Evolutionary conservation across 2,797 vertebrate species (phyloP).

Genomic region (Hybognathus amarus): DNA sequence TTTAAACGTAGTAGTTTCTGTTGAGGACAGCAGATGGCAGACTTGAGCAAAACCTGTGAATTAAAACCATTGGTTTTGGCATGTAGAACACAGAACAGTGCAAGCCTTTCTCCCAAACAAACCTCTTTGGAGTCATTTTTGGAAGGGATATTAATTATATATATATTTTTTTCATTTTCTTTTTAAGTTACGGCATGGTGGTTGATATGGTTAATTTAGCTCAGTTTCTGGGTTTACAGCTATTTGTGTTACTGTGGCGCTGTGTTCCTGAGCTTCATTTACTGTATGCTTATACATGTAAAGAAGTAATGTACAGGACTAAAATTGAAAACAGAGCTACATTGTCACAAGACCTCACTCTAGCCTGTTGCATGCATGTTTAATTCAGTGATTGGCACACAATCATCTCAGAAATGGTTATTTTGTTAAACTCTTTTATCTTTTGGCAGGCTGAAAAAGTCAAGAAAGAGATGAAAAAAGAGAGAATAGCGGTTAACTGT

Average conservation of each 20-base stretch:
- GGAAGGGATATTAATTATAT: neutral
- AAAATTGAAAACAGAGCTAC: neutral
- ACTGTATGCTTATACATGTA: neutral
- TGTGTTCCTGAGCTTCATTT: neutral
- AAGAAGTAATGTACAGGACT: neutral
- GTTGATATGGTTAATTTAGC: neutral
- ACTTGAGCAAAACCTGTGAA: neutral
- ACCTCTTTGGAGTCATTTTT: neutral
- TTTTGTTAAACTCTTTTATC: neutral
- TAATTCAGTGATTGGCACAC: neutral
- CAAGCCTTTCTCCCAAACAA: too few relatives aligned
- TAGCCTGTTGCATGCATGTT: neutral
- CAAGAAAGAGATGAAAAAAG: neutral
- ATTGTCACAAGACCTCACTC: neutral
- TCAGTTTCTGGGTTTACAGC: neutral
- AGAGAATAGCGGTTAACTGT: neutral
- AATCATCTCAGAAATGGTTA: neutral
- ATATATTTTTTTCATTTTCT: neutral
- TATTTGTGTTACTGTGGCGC: neutral
- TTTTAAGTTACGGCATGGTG: neutral
- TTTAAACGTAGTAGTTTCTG: neutral
- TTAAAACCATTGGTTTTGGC: neutral
- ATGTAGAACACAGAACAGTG: neutral
- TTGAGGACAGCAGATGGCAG: conserved; percentile 22
- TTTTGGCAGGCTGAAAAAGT: neutral